phyloP scores from a whole-genome alignment of 1,140 invertebrate species.

The Rhagoletis zephyria region DNA sequence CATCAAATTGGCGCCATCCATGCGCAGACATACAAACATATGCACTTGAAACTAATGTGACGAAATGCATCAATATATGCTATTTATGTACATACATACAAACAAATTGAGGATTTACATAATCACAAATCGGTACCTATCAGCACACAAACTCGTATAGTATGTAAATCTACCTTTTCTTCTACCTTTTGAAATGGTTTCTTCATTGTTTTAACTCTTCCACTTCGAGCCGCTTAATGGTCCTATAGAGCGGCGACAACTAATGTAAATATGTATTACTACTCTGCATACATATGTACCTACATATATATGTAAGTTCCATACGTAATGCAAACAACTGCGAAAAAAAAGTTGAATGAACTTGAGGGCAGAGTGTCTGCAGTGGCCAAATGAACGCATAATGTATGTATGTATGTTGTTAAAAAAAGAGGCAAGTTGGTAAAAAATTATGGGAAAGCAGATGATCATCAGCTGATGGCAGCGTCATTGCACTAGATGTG shows the following conservation, averaged over 20 bases:
- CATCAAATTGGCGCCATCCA: slow-evolving; percentile 2
- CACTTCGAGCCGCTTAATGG: slow-evolving; percentile 48
- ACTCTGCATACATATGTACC: background rate
- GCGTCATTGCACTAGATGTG: background rate
- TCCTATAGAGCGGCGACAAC: background rate
- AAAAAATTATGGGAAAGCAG: background rate
- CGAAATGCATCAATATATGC: background rate
- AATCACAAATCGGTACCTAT: background rate
- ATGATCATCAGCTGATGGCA: slow-evolving; percentile 35
- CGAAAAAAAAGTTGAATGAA: slow-evolving; percentile 45
- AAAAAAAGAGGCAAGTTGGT: background rate
- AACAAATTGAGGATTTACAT: background rate
- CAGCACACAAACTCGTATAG: background rate
- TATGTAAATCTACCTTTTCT: background rate
- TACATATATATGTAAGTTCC: background rate
- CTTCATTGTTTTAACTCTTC: slow-evolving; percentile 51
- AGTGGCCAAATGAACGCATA: background rate
- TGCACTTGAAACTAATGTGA: background rate
- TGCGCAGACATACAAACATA: too few species aligned
- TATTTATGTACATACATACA: background rate
- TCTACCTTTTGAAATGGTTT: slow-evolving; percentile 27
- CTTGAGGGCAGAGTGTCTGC: background rate
- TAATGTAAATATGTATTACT: background rate
- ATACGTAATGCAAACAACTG: slow-evolving; percentile 10
- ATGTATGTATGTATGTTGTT: too few species aligned